phyloP scores from a whole-genome alignment of 2,888 invertebrate species.

The Strigamia transsilvanica region DNA sequence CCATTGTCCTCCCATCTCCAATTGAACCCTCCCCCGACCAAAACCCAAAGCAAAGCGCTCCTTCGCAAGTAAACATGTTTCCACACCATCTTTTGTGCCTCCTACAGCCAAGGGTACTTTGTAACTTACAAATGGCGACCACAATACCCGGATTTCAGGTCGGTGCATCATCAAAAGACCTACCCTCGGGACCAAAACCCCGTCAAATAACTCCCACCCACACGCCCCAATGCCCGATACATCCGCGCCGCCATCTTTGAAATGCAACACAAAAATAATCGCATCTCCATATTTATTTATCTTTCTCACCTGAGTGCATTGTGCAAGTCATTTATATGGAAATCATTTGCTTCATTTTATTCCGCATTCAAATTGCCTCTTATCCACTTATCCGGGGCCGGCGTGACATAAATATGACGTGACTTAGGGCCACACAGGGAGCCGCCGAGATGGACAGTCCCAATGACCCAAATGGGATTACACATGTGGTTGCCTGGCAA shows the following conservation, averaged over 20 bases:
- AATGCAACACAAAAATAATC: background rate
- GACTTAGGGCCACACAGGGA: conserved; percentile 31
- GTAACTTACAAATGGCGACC: conserved; percentile 16
- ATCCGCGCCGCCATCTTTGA: background rate
- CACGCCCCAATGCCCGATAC: too few species aligned
- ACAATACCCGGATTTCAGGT: conserved; percentile 16
- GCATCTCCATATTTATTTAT: conserved; percentile 7
- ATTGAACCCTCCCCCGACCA: background rate
- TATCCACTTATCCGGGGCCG: background rate
- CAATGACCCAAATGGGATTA: conserved; percentile 34
- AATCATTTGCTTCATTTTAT: background rate
- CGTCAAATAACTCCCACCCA: conserved; percentile 1
- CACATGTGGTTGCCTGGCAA: conserved; percentile 23
- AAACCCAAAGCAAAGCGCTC: background rate
- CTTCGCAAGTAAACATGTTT: conserved; percentile 27
- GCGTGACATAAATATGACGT: conserved; percentile 21
- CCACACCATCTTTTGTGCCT: background rate
- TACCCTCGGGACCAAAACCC: background rate
- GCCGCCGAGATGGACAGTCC: conserved; percentile 33
- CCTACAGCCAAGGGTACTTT: background rate
- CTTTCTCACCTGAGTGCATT: conserved; percentile 26
- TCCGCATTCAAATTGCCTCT: background rate
- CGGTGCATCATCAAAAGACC: conserved; percentile 3
- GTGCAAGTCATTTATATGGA: background rate
- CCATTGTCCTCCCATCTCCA: background rate